Evolutionary conservation across 2,113 vertebrate genomes (phyloP).

Genomic region (Balaenoptera acutorostrata): DNA sequence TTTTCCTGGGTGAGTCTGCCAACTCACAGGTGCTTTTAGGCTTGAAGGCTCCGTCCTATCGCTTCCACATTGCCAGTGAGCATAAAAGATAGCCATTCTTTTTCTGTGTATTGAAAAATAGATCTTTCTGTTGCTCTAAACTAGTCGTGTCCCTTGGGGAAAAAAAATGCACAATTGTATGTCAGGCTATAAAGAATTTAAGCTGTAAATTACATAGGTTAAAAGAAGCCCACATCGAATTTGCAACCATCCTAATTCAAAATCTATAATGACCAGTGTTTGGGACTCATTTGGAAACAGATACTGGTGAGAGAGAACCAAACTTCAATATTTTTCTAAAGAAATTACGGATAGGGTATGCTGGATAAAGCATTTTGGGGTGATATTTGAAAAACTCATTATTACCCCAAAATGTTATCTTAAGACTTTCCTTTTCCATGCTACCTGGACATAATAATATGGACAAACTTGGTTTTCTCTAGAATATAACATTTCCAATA

Average conservation of each 20-base stretch:
- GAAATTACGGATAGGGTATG: background rate
- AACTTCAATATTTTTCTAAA: background rate
- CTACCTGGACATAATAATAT: background rate
- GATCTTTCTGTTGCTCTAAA: background rate
- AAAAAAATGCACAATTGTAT: background rate
- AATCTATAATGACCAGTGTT: background rate
- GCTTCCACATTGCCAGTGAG: background rate
- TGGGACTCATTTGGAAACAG: background rate
- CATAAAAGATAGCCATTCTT: slow-evolving; percentile 15
- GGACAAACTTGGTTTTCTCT: slow-evolving; percentile 9
- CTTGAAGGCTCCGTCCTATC: background rate
- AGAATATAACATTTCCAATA: background rate
- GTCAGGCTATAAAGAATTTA: background rate
- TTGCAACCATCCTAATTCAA: background rate
- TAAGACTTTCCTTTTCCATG: background rate
- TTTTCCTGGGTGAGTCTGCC: slow-evolving; percentile 71
- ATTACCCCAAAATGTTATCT: background rate
- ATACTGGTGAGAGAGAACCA: background rate
- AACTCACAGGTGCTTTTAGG: slow-evolving; percentile 56
- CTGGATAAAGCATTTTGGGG: background rate
- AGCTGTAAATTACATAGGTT: background rate
- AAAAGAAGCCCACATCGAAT: background rate
- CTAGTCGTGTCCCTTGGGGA: background rate
- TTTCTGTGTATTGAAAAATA: background rate
- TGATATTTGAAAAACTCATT: background rate